phyloP scores from a whole-genome alignment of 2,113 vertebrate species.

The western clawed frog (Xenopus tropicalis) region DNA sequence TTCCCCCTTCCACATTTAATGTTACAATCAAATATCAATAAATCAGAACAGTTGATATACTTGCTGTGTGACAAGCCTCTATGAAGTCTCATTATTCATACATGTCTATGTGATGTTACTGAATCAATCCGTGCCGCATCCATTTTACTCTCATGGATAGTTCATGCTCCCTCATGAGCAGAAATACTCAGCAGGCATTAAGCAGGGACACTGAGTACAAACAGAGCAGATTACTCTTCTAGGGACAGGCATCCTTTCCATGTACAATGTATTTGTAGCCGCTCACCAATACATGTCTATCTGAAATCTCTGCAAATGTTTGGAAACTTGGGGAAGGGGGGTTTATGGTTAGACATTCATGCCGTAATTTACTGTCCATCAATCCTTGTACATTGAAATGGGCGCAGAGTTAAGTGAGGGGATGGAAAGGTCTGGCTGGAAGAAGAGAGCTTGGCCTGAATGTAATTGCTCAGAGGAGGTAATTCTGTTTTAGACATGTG shows the following conservation, averaged over 20 bases:
- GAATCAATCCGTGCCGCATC: slow-evolving; percentile 65
- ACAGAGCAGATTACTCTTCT: slow-evolving; percentile 46
- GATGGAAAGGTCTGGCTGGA: slow-evolving; percentile 49
- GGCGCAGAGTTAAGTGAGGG: slow-evolving; percentile 51
- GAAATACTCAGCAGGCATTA: slow-evolving; percentile 60
- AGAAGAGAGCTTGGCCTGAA: slow-evolving; percentile 47
- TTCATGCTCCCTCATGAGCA: slow-evolving; percentile 55
- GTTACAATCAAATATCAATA: slow-evolving; percentile 56
- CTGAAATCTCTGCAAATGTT: not conserved
- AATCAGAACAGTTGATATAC: slow-evolving; percentile 49
- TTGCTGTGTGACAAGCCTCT: slow-evolving; percentile 60
- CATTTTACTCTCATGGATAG: slow-evolving; percentile 60
- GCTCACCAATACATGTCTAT: slow-evolving; percentile 18
- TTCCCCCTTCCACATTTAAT: slow-evolving; percentile 45
- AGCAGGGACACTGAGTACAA: slow-evolving; percentile 52
- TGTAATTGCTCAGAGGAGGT: slow-evolving; percentile 50
- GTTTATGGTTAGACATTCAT: no score
- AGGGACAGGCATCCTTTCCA: slow-evolving; percentile 45
- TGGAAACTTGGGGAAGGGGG: not conserved
- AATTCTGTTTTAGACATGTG: slow-evolving; percentile 50
- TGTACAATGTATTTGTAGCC: no score
- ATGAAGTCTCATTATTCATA: slow-evolving; percentile 62
- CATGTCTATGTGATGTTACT: slow-evolving; percentile 53
- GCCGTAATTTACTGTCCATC: slow-evolving; percentile 50
- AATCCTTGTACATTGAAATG: slow-evolving; percentile 51